Percentiles rank a stretch among this genome's conserved stretches.
These are phyloP conservation scores for Puffinus mauretanicus DNA, from an alignment of 2,113 vertebrate species.

Conservation along the genomic window DNA sequence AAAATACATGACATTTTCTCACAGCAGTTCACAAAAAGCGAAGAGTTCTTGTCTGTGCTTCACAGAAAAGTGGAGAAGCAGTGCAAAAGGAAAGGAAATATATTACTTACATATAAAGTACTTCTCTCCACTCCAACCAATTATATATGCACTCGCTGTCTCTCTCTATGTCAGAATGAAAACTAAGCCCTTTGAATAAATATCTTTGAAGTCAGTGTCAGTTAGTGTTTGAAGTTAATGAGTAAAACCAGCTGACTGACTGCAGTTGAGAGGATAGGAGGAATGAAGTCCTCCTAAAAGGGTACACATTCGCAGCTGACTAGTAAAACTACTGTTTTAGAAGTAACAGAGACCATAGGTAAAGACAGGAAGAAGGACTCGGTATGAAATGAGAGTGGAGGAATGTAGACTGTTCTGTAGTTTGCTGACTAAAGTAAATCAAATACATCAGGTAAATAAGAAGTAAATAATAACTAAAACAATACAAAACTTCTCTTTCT, in stretches of 20 bases:
- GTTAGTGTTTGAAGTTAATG: background rate
- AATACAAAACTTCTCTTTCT: background rate
- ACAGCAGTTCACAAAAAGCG: background rate
- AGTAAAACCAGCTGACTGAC: background rate
- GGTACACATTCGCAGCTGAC: background rate
- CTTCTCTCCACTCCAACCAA: background rate
- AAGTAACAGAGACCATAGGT: background rate
- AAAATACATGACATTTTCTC: background rate
- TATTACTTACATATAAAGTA: background rate
- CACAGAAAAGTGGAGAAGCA: background rate
- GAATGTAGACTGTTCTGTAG: background rate
- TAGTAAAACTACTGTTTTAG: background rate
- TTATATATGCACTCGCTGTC: background rate
- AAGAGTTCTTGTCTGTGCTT: background rate
- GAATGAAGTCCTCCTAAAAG: background rate
- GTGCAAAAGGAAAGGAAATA: background rate
- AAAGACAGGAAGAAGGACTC: background rate
- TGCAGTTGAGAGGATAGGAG: background rate
- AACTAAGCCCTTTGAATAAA: background rate
- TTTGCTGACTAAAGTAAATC: background rate
- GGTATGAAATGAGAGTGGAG: background rate
- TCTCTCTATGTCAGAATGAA: background rate
- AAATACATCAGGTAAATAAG: background rate
- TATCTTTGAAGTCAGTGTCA: background rate
- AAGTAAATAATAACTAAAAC: background rate